Evolutionary conservation across 2,113 vertebrate species (phyloP).

Genomic region (Paracanthobrama guichenoti): DNA sequence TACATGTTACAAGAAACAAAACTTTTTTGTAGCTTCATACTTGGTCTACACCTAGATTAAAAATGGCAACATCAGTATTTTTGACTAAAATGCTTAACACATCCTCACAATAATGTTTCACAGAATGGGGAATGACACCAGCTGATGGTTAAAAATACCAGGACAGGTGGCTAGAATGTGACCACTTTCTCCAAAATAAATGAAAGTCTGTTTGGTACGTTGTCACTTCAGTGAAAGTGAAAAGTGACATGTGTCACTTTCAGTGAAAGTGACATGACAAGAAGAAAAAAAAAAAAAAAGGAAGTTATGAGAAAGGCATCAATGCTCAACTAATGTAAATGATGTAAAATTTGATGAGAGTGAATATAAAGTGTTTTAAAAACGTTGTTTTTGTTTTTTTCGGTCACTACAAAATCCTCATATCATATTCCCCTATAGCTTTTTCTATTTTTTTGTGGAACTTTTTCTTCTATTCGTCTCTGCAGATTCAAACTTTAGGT

Average conservation of each 20-base stretch:
- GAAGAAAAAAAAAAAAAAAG: background rate
- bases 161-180: slow-evolving; percentile 5
- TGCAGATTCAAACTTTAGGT: background rate
- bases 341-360: background rate
- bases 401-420: too few species aligned
- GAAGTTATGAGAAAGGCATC: background rate
- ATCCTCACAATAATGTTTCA: background rate
- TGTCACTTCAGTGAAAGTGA: background rate
- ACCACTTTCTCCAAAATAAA: slow-evolving; percentile 33
- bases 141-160: slow-evolving; percentile 10
- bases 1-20: background rate
- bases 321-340: background rate
- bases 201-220: background rate
- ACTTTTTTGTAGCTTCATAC: background rate
- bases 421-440: background rate
- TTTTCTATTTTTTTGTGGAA: background rate
- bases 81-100: background rate
- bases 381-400: too few species aligned
- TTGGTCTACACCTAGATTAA: background rate
- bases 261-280: background rate
- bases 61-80: background rate
- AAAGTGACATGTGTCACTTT: background rate
- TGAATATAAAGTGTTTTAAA: background rate
- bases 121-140: background rate
- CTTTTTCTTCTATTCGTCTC: background rate